Evolutionary conservation across 1,140 invertebrate species (phyloP), one percentile per base, ranked within the genome.

Genomic region (Heliconius eleuchia): DNA sequence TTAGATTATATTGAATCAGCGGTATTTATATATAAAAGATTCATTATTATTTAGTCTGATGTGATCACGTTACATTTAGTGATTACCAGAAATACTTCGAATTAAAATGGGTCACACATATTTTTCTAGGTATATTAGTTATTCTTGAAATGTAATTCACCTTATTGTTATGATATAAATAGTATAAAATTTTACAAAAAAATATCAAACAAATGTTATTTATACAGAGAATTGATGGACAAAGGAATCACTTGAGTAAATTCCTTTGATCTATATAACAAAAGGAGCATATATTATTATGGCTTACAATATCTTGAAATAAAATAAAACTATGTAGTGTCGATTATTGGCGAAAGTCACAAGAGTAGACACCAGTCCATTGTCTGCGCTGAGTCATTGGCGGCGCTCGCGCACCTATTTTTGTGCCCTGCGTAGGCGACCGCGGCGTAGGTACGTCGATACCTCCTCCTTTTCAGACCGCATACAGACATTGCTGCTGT

Each of bases 301-400:
- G n/a, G 7, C 6, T 57, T 23, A 57, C n/a, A 57, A 9, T 57
- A 57, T 57, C 6, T 27, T 23, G 1, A 9, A 57, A 57, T n/a
- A 19, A 16, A 66, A 30, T 66, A 27, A 27, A 11, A 66, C 60
- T 30, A 66, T 27, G 4, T 66, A 66, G 74, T 86, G 83, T 85
- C 88, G 84, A 87, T 86, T 82, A 84, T 82, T 86, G 81, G 85
- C 87, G 89, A 90, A 91, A 89, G 89, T 88, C 83, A 82, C 82
- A 81, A 80, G 81, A 86, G 89, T 86, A 84, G 88, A 88, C 87
- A 87, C 85, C 83, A 82, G 83, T 78, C 86, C 86, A 89, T 91
- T 92, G 89, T 91, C 83, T 87, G 85, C 71, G 85, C 84, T 92
- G 91, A 92, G 85, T 92, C 91, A 92, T 76, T 85, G 88, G 84